Conservation (phyloP, 2,113 vertebrate species). For the Catharus minimus region DNA sequence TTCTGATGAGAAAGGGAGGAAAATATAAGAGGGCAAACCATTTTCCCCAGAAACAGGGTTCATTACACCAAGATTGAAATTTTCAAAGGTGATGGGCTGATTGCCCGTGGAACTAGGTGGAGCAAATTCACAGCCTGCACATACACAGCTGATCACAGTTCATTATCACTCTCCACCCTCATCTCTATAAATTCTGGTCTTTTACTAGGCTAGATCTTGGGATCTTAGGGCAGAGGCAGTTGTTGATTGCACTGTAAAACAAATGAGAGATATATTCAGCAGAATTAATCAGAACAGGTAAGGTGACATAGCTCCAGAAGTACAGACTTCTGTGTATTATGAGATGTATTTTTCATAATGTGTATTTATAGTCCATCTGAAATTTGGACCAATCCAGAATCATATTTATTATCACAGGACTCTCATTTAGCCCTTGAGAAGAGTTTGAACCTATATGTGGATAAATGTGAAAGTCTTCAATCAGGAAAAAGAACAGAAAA, state of each 20-base stretch:
- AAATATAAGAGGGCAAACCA: not conserved
- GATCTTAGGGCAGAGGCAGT: not conserved
- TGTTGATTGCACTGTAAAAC: not conserved
- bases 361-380: not conserved
- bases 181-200: not conserved
- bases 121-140: not conserved
- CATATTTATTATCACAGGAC: not conserved
- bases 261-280: not conserved
- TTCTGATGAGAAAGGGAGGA: slow-evolving; percentile 7
- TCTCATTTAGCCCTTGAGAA: not conserved
- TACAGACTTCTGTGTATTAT: accelerated
- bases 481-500: not conserved
- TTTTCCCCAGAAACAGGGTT: not conserved
- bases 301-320: not conserved
- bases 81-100: not conserved
- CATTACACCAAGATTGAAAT: not conserved
- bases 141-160: not conserved
- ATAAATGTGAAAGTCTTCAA: not conserved
- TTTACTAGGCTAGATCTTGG: not conserved
- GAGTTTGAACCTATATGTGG: not conserved
- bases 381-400: not conserved
- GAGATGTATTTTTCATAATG: not conserved
- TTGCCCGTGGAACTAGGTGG: not conserved
- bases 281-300: not conserved
- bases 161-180: not conserved